These are phyloP conservation scores for Harpagoxenus sublaevis DNA, from an alignment of 2,888 invertebrate genomes.

Conservation along the genomic window DNA sequence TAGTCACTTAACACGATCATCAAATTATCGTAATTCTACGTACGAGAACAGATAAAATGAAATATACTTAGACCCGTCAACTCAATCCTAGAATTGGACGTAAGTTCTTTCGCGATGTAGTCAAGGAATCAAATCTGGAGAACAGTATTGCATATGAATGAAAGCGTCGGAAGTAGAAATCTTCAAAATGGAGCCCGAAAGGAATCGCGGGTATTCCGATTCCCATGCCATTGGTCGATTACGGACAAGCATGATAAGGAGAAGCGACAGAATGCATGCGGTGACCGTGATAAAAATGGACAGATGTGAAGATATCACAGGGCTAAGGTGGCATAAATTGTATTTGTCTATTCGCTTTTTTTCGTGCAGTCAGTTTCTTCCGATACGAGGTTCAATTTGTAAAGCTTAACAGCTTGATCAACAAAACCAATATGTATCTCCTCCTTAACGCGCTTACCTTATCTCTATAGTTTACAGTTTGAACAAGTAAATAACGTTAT, in stretches of 20 bases:
- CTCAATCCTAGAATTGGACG: background rate
- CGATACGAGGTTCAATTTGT: background rate
- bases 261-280: constrained; percentile 57
- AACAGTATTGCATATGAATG: constrained; percentile 38
- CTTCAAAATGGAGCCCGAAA: constrained; percentile 28
- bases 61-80: background rate
- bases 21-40: constrained; percentile 5
- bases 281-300: constrained; percentile 69
- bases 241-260: constrained; percentile 66
- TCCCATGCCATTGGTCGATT: constrained; percentile 63
- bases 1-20: background rate
- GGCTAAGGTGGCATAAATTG: constrained; percentile 4
- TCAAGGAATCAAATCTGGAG: constrained; percentile 4
- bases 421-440: constrained; percentile 3
- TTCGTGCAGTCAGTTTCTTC: background rate
- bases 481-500: background rate
- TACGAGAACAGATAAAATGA: background rate
- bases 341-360: background rate
- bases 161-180: constrained; percentile 37
- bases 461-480: background rate
- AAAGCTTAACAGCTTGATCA: background rate
- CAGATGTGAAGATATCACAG: constrained; percentile 70
- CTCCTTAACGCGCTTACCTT: background rate
- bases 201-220: constrained; percentile 37
- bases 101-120: background rate